Conservation (phyloP, 2,797 vertebrate species). For the Tragelaphus oryx region DNA sequence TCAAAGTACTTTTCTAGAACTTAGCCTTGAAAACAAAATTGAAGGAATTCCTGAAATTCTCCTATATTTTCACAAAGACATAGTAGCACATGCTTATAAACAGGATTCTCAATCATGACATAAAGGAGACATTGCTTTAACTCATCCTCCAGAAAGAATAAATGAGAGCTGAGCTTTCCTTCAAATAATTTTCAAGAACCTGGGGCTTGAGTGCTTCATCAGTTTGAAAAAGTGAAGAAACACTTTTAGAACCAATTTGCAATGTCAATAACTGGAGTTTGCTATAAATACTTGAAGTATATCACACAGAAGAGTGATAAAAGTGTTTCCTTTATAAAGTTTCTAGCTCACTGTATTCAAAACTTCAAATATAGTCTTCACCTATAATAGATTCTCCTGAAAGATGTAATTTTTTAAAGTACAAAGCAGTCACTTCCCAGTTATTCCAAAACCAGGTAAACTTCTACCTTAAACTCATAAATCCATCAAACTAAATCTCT, state of each 20-base stretch:
- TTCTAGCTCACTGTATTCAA: not conserved
- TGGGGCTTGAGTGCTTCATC: not conserved
- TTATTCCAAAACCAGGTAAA: not conserved
- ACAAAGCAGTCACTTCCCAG: not conserved
- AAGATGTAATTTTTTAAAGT: not conserved
- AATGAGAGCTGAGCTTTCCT: not conserved
- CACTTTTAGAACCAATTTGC: constrained; percentile 27
- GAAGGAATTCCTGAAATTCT: not conserved
- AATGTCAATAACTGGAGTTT: not conserved
- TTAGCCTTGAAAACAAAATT: not conserved
- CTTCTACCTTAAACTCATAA: not conserved
- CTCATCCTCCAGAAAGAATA: not conserved
- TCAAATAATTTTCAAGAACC: constrained; percentile 31
- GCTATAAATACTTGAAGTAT: not conserved
- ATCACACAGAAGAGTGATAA: not conserved
- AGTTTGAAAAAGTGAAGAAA: constrained; percentile 23
- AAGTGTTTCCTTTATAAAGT: not conserved
- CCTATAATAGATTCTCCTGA: not conserved
- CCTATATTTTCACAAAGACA: not conserved
- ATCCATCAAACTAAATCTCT: not conserved
- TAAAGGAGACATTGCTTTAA: not conserved
- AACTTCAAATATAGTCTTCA: not conserved
- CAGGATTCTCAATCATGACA: not conserved
- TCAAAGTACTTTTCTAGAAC: not conserved
- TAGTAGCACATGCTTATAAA: not conserved